A percentile compares a stretch with the other conserved stretches of the same genome.
These are phyloP conservation scores for Bombylius discolor DNA, from an alignment of 2,888 invertebrate species.

Conservation along the genomic window DNA sequence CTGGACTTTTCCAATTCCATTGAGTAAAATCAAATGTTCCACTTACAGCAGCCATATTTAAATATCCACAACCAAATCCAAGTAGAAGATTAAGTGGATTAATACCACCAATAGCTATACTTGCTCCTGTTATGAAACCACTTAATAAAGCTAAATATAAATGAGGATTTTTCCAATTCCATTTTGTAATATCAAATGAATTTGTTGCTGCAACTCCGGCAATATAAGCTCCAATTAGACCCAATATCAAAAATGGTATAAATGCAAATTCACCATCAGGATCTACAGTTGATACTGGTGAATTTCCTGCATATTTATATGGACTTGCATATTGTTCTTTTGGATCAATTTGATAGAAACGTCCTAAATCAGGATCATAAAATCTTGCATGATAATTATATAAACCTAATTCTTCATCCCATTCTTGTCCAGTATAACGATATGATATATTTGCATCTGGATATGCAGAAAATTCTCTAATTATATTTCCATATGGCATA, in stretches of 20 bases:
- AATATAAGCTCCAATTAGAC: slow-evolving; percentile 1
- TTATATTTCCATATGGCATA: slow-evolving; percentile 16
- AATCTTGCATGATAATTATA: slow-evolving; percentile 19
- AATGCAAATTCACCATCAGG: slow-evolving; percentile 5
- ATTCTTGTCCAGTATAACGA: slow-evolving; percentile 19
- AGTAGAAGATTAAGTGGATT: background rate
- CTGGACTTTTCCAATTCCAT: slow-evolving; percentile 4
- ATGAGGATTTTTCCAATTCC: background rate
- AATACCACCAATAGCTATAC: background rate
- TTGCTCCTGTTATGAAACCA: background rate
- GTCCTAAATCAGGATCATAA: slow-evolving; percentile 17
- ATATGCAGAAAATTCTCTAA: slow-evolving; percentile 12
- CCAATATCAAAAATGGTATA: background rate
- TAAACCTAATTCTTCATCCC: slow-evolving; percentile 17
- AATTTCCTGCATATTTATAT: slow-evolving; percentile 17
- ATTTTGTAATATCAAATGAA: background rate
- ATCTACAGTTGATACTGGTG: slow-evolving; percentile 9
- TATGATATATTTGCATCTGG: slow-evolving; percentile 11
- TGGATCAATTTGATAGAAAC: slow-evolving; percentile 16
- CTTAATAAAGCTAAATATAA: no score
- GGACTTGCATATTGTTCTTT: slow-evolving; percentile 16
- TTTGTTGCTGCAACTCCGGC: slow-evolving; percentile 1
- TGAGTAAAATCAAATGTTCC: background rate
- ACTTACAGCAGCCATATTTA: slow-evolving; percentile 1
- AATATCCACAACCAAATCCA: background rate